Conservation (phyloP, 1,140 invertebrate genomes). For the Antheraea pernyi region DNA sequence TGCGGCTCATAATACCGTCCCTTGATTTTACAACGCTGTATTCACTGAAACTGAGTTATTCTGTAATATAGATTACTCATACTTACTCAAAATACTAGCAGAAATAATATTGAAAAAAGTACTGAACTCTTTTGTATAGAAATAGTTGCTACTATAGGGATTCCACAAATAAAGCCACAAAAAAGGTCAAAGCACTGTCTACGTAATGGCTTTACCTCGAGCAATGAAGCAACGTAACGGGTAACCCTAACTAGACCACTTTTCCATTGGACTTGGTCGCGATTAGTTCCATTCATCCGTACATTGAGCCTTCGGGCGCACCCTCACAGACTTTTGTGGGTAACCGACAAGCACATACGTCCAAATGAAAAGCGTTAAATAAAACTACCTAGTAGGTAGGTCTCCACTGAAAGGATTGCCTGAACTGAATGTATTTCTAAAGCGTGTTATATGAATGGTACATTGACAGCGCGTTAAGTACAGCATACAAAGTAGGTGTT, state of each 20-base stretch:
- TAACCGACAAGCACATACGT: conserved; percentile 18
- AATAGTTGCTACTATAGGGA: not conserved
- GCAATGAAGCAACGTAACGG: conserved; percentile 13
- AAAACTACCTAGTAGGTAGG: conserved; percentile 20
- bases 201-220: not conserved
- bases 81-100: too few relatives aligned
- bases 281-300: conserved; percentile 51
- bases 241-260: conserved; percentile 30
- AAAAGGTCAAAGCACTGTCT: conserved; percentile 4
- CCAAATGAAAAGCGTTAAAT: conserved; percentile 27
- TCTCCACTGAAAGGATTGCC: conserved; percentile 14
- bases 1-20: too few relatives aligned
- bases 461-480: not conserved
- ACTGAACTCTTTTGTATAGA: not conserved
- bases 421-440: conserved; percentile 22
- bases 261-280: conserved; percentile 48
- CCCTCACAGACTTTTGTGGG: conserved; percentile 14
- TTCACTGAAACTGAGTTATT: too few relatives aligned
- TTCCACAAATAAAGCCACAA: not conserved
- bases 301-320: conserved; percentile 22
- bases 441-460: conserved; percentile 3
- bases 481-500: not conserved
- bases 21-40: too few relatives aligned
- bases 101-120: too few relatives aligned
- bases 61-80: too few relatives aligned